Evolutionary conservation across 2,888 invertebrate species (phyloP), one percentile per base, ranked within the genome.

Genomic region (Steinernema scapterisci): DNA sequence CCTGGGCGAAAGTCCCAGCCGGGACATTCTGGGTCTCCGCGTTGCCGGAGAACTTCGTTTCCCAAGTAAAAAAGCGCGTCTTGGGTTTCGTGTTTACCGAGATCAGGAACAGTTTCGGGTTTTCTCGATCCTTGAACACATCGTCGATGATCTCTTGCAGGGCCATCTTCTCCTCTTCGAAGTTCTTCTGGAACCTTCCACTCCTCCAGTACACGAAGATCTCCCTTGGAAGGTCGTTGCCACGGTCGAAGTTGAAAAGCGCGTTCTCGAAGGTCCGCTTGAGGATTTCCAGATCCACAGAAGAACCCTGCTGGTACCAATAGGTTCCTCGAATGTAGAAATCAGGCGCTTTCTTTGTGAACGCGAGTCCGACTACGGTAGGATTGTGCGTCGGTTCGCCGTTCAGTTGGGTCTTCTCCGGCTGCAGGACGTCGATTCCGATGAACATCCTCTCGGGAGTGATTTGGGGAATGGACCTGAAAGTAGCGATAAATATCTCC

Each of bases 71-170:
- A 13, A 63, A 25, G 6, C 63, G 63, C 23, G 25, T 63, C 16
- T 63, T 63, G 27, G 63, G 63, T 16, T 63, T 63, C 16, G 63
- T 63, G 7, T 63, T 25, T 7, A 63, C 63, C 7, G 63, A 31
- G 16, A 63, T 63, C 2, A 63, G 6, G 7, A 63, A 16, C 21
- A 63, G 27, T 31, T 63, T 31, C 13, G 63, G 63, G 16, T 13
- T 63, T 9, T 48, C 13, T 48, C 6, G 7, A n/a, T 48, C n/a
- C 16, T 48, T 48, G 13, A 16, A 2, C n/a, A 3, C 13, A 9
- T 25, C 5, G 54, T 19, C 21, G 54, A 54, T 54, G 5, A 25
- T 13, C 23, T 54, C 54, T 21, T 23, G 23, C 5, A 54, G 23
- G 23, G 54, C 54, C 2, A 25, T 25, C 23, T 21, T 54, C 25